Evolutionary conservation across 2,797 vertebrate species (phyloP).

Genomic region (Darevskia mixta): DNA sequence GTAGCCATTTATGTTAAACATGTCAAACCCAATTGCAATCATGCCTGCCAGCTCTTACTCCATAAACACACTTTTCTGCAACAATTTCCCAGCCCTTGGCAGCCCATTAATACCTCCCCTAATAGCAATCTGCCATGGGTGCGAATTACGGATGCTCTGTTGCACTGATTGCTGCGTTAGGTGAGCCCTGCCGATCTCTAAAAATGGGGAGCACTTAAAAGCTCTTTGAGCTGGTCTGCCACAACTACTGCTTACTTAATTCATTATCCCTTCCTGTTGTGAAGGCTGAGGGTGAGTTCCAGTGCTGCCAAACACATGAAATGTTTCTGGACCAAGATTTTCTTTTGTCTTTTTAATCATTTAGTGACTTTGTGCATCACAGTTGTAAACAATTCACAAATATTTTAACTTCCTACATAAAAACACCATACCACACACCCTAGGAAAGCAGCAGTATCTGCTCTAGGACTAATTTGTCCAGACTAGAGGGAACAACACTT

Average conservation of each 20-base stretch:
- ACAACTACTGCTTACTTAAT: constrained; percentile 83
- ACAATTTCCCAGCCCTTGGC: constrained; percentile 77
- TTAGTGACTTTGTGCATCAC: neutral
- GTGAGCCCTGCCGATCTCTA: constrained; percentile 76
- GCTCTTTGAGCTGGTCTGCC: constrained; percentile 78
- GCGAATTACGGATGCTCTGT: constrained; percentile 76
- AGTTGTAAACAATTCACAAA: neutral
- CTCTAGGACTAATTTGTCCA: neutral
- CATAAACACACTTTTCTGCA: constrained; percentile 81
- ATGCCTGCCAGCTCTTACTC: constrained; percentile 80
- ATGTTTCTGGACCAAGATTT: neutral
- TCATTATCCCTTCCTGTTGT: neutral
- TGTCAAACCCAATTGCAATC: constrained; percentile 86
- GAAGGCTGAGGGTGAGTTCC: neutral
- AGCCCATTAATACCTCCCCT: constrained; percentile 84
- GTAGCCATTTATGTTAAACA: constrained; percentile 90
- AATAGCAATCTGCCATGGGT: constrained; percentile 81
- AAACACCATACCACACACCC: neutral
- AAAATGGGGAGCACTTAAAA: constrained; percentile 68
- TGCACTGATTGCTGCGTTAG: constrained; percentile 81
- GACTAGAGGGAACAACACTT: neutral
- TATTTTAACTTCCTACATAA: neutral
- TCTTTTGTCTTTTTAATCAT: neutral
- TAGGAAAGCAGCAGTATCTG: neutral
- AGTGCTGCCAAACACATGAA: neutral